These are phyloP conservation scores for Trachelus troglodyta DNA, from an alignment of 2,888 invertebrate species.

Conservation along the genomic window DNA sequence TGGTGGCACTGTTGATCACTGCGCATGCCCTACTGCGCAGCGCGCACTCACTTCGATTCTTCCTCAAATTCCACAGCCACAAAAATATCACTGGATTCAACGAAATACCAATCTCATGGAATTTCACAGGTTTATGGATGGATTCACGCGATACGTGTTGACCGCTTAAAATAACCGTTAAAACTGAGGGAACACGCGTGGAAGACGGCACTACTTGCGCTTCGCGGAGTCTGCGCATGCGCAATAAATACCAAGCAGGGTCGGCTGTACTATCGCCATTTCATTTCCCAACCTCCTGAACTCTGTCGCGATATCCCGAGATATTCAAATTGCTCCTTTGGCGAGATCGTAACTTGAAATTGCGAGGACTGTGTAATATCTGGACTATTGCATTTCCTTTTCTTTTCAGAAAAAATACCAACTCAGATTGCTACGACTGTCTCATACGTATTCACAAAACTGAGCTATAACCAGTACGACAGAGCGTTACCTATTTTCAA, in stretches of 20 bases:
- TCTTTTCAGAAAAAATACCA: background rate
- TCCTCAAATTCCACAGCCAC: background rate
- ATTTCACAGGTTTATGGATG: background rate
- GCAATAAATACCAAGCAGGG: slow-evolving; percentile 3
- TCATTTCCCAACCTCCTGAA: slow-evolving; percentile 8
- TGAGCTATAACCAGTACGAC: background rate
- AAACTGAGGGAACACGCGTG: background rate
- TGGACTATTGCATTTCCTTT: background rate
- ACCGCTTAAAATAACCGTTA: background rate
- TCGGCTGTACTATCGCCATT: slow-evolving; percentile 19
- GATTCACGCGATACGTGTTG: background rate
- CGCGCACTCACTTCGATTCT: background rate
- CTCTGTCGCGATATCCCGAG: background rate
- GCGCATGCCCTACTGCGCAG: slow-evolving; percentile 31
- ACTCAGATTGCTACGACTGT: background rate
- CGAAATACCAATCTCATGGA: background rate
- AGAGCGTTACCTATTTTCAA: no score
- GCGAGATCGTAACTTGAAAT: background rate
- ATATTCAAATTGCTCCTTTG: background rate
- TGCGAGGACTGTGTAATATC: background rate
- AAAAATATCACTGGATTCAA: background rate
- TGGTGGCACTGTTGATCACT: slow-evolving; percentile 19
- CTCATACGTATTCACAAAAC: background rate
- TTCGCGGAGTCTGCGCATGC: slow-evolving; percentile 17
- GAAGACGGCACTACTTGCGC: slow-evolving; percentile 15